Evolutionary conservation across 1,140 invertebrate species (phyloP).

Genomic region (Vanessa atalanta): DNA sequence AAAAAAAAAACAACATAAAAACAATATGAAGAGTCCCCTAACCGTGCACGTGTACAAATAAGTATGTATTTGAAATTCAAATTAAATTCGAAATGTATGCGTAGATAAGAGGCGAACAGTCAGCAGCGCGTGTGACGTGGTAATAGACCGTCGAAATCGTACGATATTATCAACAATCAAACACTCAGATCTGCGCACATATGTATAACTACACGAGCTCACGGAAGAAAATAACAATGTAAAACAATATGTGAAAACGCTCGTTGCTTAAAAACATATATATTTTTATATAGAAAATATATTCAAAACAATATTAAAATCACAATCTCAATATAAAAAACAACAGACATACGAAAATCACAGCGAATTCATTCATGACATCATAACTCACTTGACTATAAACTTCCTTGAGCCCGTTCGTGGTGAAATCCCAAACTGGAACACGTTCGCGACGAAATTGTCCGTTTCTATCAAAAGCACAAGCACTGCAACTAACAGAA

Average conservation of each 20-base stretch:
- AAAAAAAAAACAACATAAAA: not conserved
- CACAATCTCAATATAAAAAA: not conserved
- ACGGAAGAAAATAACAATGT: too few relatives aligned
- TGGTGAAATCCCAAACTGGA: conserved; percentile 77
- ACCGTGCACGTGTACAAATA: conserved; percentile 18
- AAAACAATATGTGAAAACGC: not conserved
- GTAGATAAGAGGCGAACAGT: conserved; percentile 29
- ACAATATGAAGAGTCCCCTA: not conserved
- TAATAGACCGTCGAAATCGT: conserved; percentile 16
- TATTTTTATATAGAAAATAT: not conserved
- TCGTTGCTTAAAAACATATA: not conserved
- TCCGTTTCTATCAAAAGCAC: conserved; percentile 74
- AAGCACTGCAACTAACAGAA: conserved; percentile 74
- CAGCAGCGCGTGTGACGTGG: conserved; percentile 30
- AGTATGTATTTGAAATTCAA: conserved; percentile 23
- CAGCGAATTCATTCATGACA: conserved; percentile 19
- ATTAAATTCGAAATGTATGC: conserved; percentile 25
- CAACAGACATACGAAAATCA: not conserved
- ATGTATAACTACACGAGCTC: not conserved
- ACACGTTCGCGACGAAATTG: conserved; percentile 75
- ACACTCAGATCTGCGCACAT: not conserved
- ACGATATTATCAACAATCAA: conserved; percentile 27
- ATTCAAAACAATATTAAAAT: not conserved
- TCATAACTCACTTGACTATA: conserved; percentile 75
- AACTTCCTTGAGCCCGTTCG: conserved; percentile 78